Conservation (phyloP, 2,113 vertebrate genomes). For the Polypterus bichir region DNA sequence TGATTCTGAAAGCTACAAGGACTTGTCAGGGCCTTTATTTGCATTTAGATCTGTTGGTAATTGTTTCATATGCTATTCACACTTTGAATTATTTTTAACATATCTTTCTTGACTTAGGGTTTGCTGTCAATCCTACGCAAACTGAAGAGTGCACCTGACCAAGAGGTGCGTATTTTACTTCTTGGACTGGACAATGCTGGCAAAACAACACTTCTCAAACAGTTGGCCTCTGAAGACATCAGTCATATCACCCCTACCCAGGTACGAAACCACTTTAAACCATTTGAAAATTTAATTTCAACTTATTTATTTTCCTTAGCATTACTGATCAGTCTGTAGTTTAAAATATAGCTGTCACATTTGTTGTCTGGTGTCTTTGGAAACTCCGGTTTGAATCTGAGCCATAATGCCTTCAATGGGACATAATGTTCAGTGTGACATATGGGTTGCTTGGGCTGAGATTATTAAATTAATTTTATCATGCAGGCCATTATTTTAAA, state of each 20-base stretch:
- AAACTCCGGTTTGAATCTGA: no score
- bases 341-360: not conserved
- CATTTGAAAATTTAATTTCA: not conserved
- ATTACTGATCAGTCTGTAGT: not conserved
- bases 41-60: not conserved
- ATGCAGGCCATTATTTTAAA: no score
- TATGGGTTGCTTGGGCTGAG: no score
- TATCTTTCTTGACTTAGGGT: slow-evolving; percentile 47
- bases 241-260: slow-evolving; percentile 88
- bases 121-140: slow-evolving; percentile 79
- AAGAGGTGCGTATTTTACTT: slow-evolving; percentile 81
- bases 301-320: no score
- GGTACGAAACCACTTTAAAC: slow-evolving; percentile 37
- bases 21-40: not conserved
- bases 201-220: slow-evolving; percentile 84
- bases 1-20: no score
- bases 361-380: no score
- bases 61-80: not conserved
- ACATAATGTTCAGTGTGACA: no score
- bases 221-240: slow-evolving; percentile 82
- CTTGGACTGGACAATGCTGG: slow-evolving; percentile 88
- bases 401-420: no score
- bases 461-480: no score
- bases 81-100: not conserved
- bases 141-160: slow-evolving; percentile 78